Conservation (phyloP, 1,140 invertebrate species). For the Adelges cooleyi region DNA sequence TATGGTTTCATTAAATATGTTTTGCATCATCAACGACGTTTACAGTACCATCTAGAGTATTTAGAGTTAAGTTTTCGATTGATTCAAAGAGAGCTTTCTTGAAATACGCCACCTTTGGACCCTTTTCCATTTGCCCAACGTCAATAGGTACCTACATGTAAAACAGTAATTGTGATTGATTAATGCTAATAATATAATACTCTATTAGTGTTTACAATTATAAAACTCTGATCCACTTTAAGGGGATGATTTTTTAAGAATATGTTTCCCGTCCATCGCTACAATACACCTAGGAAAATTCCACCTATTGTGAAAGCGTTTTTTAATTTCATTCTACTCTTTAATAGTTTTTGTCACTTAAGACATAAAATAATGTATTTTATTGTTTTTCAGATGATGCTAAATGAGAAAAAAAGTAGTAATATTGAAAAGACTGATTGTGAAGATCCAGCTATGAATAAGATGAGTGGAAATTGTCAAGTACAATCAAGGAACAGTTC, state of each 20-base stretch:
- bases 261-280: conserved; percentile 41
- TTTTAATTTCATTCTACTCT: conserved; percentile 35
- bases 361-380: conserved; percentile 1
- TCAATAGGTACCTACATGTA: conserved; percentile 32
- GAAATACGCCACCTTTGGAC: conserved; percentile 36
- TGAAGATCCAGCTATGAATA: not conserved
- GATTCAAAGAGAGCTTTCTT: conserved; percentile 26
- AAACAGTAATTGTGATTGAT: conserved; percentile 37
- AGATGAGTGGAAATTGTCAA: not conserved
- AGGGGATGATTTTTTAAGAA: conserved; percentile 36
- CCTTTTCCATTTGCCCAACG: conserved; percentile 36
- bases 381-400: not conserved
- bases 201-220: conserved; percentile 42
- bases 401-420: conserved; percentile 4
- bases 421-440: not conserved
- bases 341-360: conserved; percentile 31
- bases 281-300: conserved; percentile 42
- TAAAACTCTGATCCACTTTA: conserved; percentile 38
- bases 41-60: conserved; percentile 3
- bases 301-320: conserved; percentile 38
- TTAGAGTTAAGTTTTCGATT: conserved; percentile 9
- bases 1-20: conserved; percentile 24
- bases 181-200: conserved; percentile 39
- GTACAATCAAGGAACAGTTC: not conserved
- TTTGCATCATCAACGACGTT: conserved; percentile 29